Base-by-base conservation (phyloP, 2,888 invertebrate genomes). In the Oligia latruncula region DNA sequence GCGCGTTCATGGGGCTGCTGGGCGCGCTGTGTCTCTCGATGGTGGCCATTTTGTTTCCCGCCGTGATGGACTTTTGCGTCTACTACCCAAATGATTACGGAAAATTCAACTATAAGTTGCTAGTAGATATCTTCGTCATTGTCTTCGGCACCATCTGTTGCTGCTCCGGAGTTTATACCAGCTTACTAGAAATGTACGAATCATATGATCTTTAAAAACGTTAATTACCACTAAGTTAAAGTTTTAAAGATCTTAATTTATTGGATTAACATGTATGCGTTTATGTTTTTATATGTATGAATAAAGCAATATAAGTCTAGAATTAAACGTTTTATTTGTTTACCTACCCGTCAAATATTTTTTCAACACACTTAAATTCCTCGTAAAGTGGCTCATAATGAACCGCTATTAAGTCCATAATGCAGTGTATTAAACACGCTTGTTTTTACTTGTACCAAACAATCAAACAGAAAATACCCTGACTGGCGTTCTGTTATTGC, bases 21-120 rank as follows among this genome's bases (percentile, higher is more conserved):
- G 99, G 99, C 35, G 99, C 99, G 0, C 96, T 99, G 9, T 98
- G 99, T 82, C 97, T 99, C 55, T 98, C 99, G 0, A 98, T 98
- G 0, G 96, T 99, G 87, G 99, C 99, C 0, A 96, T 99, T 66
- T 98, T 98, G 5, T 98, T 99, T 91, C 99, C 99, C 2, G 99
- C 98, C 0, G n/a, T 95, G 0, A 92, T 95, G 90, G 95, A 95
- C 81, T 43, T 90, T 4, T 94, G 94, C 98, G 49, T 94, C 43
- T 93, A 92, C 91, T 94, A 94, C 84, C 93, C 93, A 0, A 62
- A 89, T 40, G 65, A 82, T 0, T 94, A 93, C 82, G 95, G 95
- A 60, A 0, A 65, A 0, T 85, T 84, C 29, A 60, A 78, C 6
- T 93, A 92, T 82, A 92, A 90, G 60, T 88, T 93, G 46, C 1